phyloP scores from a whole-genome alignment of 2,113 vertebrate species.

The Sinosuthora webbiana region DNA sequence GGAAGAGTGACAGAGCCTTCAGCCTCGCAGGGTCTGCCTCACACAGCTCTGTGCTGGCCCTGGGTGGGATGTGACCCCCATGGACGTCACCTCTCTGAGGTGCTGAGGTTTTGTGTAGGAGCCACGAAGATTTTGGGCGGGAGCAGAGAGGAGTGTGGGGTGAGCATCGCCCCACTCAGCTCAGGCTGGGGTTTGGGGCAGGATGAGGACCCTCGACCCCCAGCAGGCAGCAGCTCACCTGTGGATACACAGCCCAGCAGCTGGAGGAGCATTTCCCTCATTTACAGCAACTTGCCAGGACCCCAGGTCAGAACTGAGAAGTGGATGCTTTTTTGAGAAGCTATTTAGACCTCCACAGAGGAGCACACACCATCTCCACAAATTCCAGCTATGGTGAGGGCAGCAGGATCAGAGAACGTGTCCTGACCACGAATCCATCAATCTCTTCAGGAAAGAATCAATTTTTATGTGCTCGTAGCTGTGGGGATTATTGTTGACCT shows the following conservation, averaged over 20 bases:
- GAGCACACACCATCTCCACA: not conserved
- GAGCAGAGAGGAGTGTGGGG: not conserved
- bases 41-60: not conserved
- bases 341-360: not conserved
- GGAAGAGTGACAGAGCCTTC: not conserved
- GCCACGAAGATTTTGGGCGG: not conserved
- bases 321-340: not conserved
- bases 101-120: rapidly evolving
- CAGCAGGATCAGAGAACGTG: not conserved
- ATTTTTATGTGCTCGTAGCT: conserved; percentile 55
- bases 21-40: not conserved
- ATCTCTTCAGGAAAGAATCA: conserved; percentile 48
- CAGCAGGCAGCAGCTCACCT: not conserved
- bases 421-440: conserved; percentile 14
- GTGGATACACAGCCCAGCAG: not conserved
- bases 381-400: not conserved
- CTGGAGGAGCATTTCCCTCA: not conserved
- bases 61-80: not conserved
- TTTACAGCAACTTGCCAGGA: not conserved
- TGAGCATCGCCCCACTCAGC: rapidly evolving
- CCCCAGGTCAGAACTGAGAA: not conserved
- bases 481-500: conserved; percentile 45
- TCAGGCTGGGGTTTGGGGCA: rapidly evolving
- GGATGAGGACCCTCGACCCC: rapidly evolving
- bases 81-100: not conserved